phyloP scores from a whole-genome alignment of 2,113 vertebrate genomes.

The Alexandromys fortis region DNA sequence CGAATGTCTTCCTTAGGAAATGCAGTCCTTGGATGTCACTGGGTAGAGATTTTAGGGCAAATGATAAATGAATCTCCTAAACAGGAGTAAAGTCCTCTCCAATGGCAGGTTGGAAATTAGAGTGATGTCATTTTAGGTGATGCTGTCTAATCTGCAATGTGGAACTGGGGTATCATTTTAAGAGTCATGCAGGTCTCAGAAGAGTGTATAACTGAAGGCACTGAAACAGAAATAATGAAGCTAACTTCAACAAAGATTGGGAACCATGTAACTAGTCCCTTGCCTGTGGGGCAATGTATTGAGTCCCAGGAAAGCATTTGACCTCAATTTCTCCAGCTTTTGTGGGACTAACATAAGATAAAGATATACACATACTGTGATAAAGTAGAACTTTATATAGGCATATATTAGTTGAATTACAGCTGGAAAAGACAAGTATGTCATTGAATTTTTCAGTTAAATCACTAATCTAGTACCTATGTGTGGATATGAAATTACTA shows the following conservation, averaged over 20 bases:
- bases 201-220: not conserved
- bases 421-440: not conserved
- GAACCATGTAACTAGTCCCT: not conserved
- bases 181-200: not conserved
- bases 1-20: not conserved
- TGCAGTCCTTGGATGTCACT: not conserved
- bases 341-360: not conserved
- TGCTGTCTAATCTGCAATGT: not conserved
- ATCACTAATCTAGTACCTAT: not conserved
- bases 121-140: not conserved
- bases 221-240: not conserved
- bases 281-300: not conserved
- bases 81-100: not conserved
- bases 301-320: not conserved
- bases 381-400: not conserved
- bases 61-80: not conserved
- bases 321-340: not conserved
- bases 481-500: not conserved
- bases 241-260: not conserved
- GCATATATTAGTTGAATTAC: not conserved
- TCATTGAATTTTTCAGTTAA: not conserved
- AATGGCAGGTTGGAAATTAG: not conserved
- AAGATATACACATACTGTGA: not conserved
- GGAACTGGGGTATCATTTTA: not conserved
- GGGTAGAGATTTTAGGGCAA: not conserved